phyloP scores from a whole-genome alignment of 2,113 vertebrate species.

The Myiopsitta monachus region DNA sequence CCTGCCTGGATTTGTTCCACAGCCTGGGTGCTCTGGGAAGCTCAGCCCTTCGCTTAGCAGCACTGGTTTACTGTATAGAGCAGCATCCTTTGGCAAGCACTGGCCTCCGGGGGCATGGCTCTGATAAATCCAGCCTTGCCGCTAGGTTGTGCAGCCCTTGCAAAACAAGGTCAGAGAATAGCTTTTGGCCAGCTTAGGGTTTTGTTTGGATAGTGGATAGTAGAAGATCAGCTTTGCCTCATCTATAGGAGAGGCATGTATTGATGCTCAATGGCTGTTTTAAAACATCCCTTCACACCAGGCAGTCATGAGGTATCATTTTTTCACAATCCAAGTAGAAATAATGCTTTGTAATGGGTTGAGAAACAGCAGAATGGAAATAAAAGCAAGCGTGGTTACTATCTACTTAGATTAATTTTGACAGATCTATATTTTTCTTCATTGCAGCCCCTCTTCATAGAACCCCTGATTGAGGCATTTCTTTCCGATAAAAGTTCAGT shows the following conservation, averaged over 20 bases:
- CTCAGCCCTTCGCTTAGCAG: neutral
- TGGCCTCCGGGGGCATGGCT: rapidly evolving
- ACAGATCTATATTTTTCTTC: neutral
- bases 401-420: neutral
- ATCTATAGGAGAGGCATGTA: rapidly evolving
- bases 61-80: neutral
- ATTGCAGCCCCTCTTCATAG: neutral
- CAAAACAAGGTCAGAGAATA: neutral
- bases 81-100: rapidly evolving
- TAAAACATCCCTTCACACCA: neutral
- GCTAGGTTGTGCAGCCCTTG: neutral
- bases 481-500: neutral
- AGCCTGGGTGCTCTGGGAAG: neutral
- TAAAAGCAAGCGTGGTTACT: neutral
- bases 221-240: neutral
- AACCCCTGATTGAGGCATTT: neutral
- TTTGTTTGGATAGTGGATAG: neutral
- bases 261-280: rapidly evolving
- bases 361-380: neutral
- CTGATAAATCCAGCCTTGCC: neutral
- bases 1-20: neutral
- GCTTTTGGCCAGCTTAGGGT: neutral
- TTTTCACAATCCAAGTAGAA: neutral
- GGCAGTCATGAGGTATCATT: neutral
- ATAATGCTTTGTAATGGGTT: neutral